Evolutionary conservation across 2,888 invertebrate genomes (phyloP), one percentile per base, ranked within the genome.

Genomic region (Lysandra bellargus): DNA sequence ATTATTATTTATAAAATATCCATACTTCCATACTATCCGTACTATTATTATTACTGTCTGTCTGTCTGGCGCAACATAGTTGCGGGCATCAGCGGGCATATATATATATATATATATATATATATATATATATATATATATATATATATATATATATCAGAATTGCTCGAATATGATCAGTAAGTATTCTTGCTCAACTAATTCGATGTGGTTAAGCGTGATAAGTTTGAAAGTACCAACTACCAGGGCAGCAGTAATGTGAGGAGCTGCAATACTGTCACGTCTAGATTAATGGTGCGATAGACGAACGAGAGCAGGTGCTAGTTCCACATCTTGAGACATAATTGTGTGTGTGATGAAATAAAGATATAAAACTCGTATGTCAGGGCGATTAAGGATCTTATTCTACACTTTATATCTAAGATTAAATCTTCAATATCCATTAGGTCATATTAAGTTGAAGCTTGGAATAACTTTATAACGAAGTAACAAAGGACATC

Each of bases 191-290:
- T 89, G 86, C 89, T 85, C 84, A 87, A 90, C 87, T 88, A 87
- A 91, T 89, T 90, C 84, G 87, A 89, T 90, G 89, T 87, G 89
- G 89, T 91, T 86, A 85, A 88, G 86, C 89, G 89, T 89, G 91
- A 91, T 90, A 91, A 89, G 89, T 88, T 88, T 89, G 89, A 89
- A 88, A 85, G 82, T 80, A 81, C 79, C 82, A 76, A 30, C 40
- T 40, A 40, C 40, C 40, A 40, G 2, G 76, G 84, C 84, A 84
- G 86, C 90, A 89, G 88, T 88, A 89, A 69, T 69, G 69, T 87
- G 87, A 87, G 87, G 85, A 87, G 88, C 89, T 90, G 89, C 90
- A 91, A 91, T 88, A 89, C 85, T 85, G 88, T 88, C 90, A 89
- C 89, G 89, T 87, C 76, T 83, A 89, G 90, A 92, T 91, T 89